Percentiles rank a stretch among this genome's conserved stretches.
Conservation (phyloP, 2,113 vertebrate genomes). For the Muntiacus reevesi region DNA sequence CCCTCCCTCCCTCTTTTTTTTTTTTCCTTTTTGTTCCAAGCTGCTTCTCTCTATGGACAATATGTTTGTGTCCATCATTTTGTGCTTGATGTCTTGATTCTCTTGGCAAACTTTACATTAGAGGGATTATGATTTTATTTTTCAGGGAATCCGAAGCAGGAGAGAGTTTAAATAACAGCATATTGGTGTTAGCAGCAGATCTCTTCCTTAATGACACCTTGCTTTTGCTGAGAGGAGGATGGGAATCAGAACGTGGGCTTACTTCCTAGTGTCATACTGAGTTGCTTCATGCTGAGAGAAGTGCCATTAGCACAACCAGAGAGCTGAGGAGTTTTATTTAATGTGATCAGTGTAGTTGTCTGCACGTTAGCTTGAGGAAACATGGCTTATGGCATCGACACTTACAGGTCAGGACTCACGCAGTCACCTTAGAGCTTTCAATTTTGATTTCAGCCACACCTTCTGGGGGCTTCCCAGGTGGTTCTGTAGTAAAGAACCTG, state of each 20-base stretch:
- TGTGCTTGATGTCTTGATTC: neutral
- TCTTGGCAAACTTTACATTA: neutral
- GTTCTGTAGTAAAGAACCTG: neutral
- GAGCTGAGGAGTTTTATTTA: neutral
- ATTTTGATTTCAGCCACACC: neutral
- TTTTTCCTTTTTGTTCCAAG: neutral
- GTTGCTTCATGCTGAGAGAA: neutral
- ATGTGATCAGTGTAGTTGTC: neutral
- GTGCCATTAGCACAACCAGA: neutral
- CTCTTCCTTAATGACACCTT: neutral
- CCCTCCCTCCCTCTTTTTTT: neutral
- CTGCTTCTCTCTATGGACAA: neutral
- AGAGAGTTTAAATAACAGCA: neutral
- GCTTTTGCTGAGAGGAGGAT: neutral
- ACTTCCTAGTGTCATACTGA: neutral
- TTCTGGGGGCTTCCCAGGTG: neutral
- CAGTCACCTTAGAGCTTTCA: neutral
- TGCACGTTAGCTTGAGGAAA: neutral
- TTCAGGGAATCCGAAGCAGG: neutral
- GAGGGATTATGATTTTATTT: neutral
- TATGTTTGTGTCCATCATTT: neutral
- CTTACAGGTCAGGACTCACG: neutral
- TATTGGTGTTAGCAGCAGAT: neutral
- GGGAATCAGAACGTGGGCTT: neutral
- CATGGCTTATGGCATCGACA: neutral